Percentiles rank a stretch among this genome's conserved stretches.
phyloP scores from a whole-genome alignment of 2,888 invertebrate species.

The Machimus atricapillus region DNA sequence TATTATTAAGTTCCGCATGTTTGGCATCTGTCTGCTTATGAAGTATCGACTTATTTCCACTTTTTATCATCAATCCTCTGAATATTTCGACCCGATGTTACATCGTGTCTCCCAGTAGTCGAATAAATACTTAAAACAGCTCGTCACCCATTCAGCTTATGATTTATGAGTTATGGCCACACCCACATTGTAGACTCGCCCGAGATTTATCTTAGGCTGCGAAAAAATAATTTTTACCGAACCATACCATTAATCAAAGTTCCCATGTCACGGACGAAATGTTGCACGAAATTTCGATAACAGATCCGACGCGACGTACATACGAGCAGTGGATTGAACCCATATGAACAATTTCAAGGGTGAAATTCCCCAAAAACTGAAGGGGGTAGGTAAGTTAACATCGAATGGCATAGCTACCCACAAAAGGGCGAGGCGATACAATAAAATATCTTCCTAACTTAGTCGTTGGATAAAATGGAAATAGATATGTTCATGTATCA shows the following conservation, averaged over 20 bases:
- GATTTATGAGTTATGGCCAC: neutral
- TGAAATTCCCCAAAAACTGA: neutral
- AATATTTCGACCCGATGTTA: neutral
- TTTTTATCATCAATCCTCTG: neutral
- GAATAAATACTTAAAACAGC: conserved; percentile 18
- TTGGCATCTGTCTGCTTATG: neutral
- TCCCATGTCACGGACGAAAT: neutral
- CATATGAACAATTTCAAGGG: neutral
- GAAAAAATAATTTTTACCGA: neutral
- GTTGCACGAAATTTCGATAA: neutral
- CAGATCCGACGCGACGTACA: neutral
- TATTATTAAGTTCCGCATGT: neutral
- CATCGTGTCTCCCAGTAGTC: neutral
- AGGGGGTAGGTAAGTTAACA: neutral
- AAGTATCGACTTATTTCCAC: neutral
- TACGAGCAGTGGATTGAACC: neutral
- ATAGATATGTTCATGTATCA: neutral
- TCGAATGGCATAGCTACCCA: neutral
- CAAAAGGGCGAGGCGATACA: neutral
- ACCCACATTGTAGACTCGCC: neutral
- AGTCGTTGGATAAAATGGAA: neutral
- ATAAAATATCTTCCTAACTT: neutral
- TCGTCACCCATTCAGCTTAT: neutral
- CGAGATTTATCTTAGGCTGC: neutral
- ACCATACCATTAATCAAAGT: conserved; percentile 15